Base-by-base conservation (phyloP, 2,113 vertebrate genomes). In the Hystrix brachyura region DNA sequence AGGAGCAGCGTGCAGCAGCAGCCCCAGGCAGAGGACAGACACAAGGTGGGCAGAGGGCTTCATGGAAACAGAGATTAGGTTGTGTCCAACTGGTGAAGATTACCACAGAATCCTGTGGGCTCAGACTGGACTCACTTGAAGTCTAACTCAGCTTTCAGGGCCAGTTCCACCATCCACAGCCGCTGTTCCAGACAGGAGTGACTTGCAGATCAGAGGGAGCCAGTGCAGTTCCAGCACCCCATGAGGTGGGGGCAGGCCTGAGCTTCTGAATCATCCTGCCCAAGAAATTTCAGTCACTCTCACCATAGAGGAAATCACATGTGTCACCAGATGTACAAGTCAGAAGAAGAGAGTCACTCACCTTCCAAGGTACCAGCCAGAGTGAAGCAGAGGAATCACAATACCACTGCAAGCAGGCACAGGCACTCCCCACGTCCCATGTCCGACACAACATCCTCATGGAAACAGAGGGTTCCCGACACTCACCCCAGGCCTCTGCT, bases 321-420 rank as follows among this genome's bases (percentile, higher is more conserved):
- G 38, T 8, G 27, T 51, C 64, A 27, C 43, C 79, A 72, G 51
- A 69, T 51, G 81, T 0, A 17, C 69, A 90, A 87, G 62, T 81
- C 65, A 82, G 87, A 87, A 93, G 43, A 57, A 87, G 34, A 72
- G 46, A 34, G 38, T 55, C 83, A 80, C 87, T 96, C 87, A 67
- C 84, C 80, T 92, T 81, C 86, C 88, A 94, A 15, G 64, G 62
- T 38, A 92, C 18, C 59, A 91, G 27, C 0, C 55, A 60, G 53
- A 86, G 74, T 4, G 48, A 92, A 48, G 85, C 84, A 0, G 69
- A 51, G 2, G 12, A 6, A 59, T 78, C 59, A 51, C 2, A 10
- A 38, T n/a, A 59, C 91, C 87, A 53, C 23, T 51, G 69, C 69
- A 85, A 51, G 59, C 46, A 65, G 53, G 46, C 21, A n/a, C 76